A percentile compares a stretch with the other conserved stretches of the same genome.
Conservation (phyloP, 1,140 invertebrate species). For the Radopholus similis region DNA sequence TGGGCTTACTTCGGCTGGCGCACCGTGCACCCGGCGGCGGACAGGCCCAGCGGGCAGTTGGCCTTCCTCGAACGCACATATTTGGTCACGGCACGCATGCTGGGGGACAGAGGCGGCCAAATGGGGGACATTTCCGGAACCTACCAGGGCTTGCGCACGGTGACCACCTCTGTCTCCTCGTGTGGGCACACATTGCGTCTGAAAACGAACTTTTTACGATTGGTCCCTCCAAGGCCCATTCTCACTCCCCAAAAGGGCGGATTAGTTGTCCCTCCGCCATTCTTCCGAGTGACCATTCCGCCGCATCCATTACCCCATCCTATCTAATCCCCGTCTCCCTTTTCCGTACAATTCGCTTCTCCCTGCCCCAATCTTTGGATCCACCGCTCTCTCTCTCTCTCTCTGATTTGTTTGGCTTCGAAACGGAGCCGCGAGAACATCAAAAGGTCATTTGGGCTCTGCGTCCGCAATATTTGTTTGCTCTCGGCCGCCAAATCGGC, state of each 20-base stretch:
- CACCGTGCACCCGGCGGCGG: constrained; percentile 42
- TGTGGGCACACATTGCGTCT: constrained; percentile 57
- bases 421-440: neutral
- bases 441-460: constrained; percentile 1
- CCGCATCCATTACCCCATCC: neutral
- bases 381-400: neutral
- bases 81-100: constrained; percentile 53
- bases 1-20: constrained; percentile 53
- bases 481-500: neutral
- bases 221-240: no score
- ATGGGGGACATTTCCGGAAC: no score
- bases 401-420: neutral
- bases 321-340: neutral
- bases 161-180: constrained; percentile 55
- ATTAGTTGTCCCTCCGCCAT: no score
- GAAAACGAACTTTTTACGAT: no score
- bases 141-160: constrained; percentile 55
- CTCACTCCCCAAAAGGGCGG: no score
- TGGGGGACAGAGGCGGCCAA: no score
- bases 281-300: neutral
- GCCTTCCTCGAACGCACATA: constrained; percentile 53
- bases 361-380: neutral
- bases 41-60: constrained; percentile 40
- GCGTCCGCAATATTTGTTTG: neutral
- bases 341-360: neutral